phyloP scores from a whole-genome alignment of 2,797 vertebrate species.

The Enteromius fasciolatus region DNA sequence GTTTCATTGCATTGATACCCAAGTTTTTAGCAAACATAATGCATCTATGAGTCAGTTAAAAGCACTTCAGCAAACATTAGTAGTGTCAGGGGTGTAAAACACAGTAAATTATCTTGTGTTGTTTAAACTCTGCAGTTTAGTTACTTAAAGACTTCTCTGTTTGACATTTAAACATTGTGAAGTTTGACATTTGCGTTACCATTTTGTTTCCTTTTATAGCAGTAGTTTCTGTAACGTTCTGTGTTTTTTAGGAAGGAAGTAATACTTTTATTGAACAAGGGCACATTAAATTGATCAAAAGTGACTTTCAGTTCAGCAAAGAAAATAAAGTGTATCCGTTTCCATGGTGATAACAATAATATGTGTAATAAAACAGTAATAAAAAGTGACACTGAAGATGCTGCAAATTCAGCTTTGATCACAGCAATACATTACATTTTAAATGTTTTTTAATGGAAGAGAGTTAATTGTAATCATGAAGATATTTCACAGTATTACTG shows the following conservation, averaged over 20 bases:
- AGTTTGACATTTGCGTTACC: neutral
- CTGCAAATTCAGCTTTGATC: neutral
- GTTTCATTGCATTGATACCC: too few relatives aligned
- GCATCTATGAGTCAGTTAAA: neutral
- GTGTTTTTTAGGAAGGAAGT: neutral
- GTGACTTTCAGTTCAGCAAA: neutral
- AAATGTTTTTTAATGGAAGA: neutral
- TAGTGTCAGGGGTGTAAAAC: neutral
- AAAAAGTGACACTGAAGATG: constrained; percentile 8
- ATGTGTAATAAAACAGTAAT: too few relatives aligned
- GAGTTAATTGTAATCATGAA: neutral
- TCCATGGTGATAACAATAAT: neutral
- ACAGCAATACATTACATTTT: neutral
- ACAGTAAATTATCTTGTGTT: neutral
- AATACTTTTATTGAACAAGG: neutral
- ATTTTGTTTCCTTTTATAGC: neutral
- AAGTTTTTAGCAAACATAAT: neutral
- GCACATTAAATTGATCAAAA: neutral
- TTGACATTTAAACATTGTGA: neutral
- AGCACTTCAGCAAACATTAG: neutral
- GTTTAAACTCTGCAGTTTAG: neutral
- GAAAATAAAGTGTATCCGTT: neutral
- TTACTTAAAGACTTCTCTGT: neutral
- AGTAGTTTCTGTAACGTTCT: neutral
- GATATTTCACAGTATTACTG: neutral